Percentiles rank a stretch among this genome's conserved stretches.
phyloP scores from a whole-genome alignment of 2,113 vertebrate species.

The Triplophysa rosa region DNA sequence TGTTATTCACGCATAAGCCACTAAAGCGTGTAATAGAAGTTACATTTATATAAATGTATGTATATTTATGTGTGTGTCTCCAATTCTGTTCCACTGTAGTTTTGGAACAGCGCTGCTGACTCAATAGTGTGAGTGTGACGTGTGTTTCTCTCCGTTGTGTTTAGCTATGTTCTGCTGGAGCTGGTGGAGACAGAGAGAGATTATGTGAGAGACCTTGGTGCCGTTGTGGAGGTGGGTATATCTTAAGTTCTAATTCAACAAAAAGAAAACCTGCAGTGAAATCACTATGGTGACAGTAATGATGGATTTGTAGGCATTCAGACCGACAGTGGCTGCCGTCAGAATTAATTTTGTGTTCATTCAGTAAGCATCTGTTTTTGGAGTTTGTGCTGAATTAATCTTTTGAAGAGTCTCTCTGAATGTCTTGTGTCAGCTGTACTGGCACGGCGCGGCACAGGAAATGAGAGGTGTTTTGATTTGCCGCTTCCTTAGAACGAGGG shows the following conservation, averaged over 20 bases:
- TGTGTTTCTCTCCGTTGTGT: constrained; percentile 38
- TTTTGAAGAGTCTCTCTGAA: background rate
- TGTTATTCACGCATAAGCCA: too few relatives aligned
- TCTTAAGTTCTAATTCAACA: background rate
- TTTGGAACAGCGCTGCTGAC: background rate
- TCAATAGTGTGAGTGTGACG: background rate
- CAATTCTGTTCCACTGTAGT: background rate
- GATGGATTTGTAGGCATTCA: too few relatives aligned
- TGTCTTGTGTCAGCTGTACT: background rate
- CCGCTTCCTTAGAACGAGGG: constrained; percentile 10
- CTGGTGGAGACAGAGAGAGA: constrained; percentile 93
- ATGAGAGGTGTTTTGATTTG: background rate
- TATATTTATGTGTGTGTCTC: too few relatives aligned
- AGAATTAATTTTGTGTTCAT: background rate
- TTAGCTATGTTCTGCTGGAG: constrained; percentile 90
- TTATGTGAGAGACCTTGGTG: constrained; percentile 91
- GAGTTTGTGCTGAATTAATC: background rate
- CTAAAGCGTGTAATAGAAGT: too few relatives aligned
- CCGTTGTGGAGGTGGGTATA: constrained; percentile 86
- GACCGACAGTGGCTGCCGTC: background rate
- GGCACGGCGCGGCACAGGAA: constrained; percentile 9
- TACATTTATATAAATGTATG: too few relatives aligned
- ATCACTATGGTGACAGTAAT: constrained; percentile 20
- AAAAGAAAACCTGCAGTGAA: background rate
- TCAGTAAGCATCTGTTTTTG: background rate